These are phyloP conservation scores for Saturnia japonica DNA, from an alignment of 2,888 invertebrate species.

Conservation along the genomic window DNA sequence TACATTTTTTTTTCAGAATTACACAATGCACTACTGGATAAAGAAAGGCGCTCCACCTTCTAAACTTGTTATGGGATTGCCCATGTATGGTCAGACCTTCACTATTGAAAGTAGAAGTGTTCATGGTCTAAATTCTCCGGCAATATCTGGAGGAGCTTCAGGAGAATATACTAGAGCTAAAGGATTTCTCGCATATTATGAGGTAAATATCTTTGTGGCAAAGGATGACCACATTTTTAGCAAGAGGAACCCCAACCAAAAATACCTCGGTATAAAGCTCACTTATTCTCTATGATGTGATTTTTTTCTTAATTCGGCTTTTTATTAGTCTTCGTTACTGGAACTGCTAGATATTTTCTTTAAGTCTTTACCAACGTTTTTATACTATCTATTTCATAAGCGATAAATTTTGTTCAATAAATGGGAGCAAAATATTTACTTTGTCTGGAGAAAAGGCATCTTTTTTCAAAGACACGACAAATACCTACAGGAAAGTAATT, in stretches of 20 bases:
- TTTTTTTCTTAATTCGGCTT: neutral
- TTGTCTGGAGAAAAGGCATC: too few species aligned
- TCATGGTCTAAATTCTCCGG: constrained; percentile 87
- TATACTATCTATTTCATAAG: too few species aligned
- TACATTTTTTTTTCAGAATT: constrained; percentile 84
- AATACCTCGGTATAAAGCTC: neutral
- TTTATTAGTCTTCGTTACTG: neutral
- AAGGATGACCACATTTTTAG: neutral
- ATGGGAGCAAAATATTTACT: too few species aligned
- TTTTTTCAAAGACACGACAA: too few species aligned
- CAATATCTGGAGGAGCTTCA: constrained; percentile 89
- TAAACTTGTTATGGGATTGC: constrained; percentile 94
- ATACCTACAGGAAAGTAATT: too few species aligned
- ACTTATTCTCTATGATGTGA: neutral
- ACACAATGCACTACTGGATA: constrained; percentile 94
- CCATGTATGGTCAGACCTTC: constrained; percentile 94
- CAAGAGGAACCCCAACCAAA: neutral
- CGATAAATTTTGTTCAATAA: too few species aligned
- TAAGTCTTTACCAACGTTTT: too few species aligned
- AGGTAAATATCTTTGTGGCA: constrained; percentile 70
- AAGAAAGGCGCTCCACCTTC: constrained; percentile 90
- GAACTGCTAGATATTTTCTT: too few species aligned
- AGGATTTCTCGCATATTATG: constrained; percentile 94
- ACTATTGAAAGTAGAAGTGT: constrained; percentile 68
- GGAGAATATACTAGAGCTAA: constrained; percentile 93